These are phyloP conservation scores for Ondatra zibethicus DNA, from an alignment of 2,113 vertebrate genomes.

Conservation along the genomic window DNA sequence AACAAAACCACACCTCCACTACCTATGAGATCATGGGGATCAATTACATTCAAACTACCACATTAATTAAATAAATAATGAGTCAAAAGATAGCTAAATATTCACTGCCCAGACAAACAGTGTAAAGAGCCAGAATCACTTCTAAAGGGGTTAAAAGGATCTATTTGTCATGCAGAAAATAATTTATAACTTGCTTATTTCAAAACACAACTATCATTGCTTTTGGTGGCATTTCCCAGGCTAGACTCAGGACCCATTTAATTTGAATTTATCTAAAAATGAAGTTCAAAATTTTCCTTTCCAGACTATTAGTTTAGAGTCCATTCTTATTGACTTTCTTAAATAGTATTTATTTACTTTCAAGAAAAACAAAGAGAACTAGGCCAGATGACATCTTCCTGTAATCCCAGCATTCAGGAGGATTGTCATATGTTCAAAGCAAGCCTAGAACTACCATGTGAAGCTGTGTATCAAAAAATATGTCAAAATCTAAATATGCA, in stretches of 20 bases:
- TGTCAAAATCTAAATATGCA: constrained; percentile 40
- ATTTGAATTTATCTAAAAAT: constrained; percentile 28
- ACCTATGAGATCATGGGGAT: neutral
- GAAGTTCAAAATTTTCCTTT: neutral
- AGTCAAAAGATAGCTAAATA: neutral
- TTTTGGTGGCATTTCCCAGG: neutral
- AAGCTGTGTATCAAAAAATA: neutral
- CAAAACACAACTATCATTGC: neutral
- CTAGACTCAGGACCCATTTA: neutral
- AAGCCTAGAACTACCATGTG: neutral
- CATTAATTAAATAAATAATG: neutral
- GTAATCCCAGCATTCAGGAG: neutral
- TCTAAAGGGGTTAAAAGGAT: neutral
- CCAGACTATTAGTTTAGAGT: constrained; percentile 16
- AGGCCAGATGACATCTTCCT: no score
- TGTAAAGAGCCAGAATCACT: neutral
- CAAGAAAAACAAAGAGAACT: neutral
- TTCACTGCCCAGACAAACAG: neutral
- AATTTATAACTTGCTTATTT: neutral
- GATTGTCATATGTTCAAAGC: neutral
- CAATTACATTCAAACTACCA: neutral
- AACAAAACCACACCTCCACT: neutral
- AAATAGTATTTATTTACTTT: neutral
- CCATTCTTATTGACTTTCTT: neutral
- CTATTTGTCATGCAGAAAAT: neutral